Percentiles rank a stretch among this genome's conserved stretches.
Evolutionary conservation across 1,140 invertebrate genomes (phyloP).

Genomic region (Panagrolaimus sp.): DNA sequence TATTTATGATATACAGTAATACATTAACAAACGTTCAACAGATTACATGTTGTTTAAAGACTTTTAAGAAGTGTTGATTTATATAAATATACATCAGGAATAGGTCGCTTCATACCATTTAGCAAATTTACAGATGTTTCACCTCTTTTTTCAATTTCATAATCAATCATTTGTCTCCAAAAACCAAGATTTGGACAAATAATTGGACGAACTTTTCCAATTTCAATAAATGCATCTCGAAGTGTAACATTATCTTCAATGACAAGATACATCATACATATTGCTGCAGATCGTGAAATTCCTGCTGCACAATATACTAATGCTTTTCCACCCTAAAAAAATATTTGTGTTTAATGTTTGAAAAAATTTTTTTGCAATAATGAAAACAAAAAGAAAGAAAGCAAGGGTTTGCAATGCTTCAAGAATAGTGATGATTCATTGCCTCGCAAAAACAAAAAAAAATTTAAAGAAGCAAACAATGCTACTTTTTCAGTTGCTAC

Average conservation of each 20-base stretch:
- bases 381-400: too few relatives aligned
- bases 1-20: too few relatives aligned
- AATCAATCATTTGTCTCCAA: constrained; percentile 75
- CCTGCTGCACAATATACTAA: constrained; percentile 82
- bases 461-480: too few relatives aligned
- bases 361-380: too few relatives aligned
- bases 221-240: constrained; percentile 70
- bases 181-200: constrained; percentile 81
- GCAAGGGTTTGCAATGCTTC: too few relatives aligned
- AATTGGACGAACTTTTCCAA: constrained; percentile 66
- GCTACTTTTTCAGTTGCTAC: too few relatives aligned
- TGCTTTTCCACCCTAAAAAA: constrained; percentile 66
- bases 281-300: constrained; percentile 72
- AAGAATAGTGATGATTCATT: too few relatives aligned
- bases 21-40: too few relatives aligned
- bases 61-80: neutral
- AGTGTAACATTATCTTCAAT: constrained; percentile 72
- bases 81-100: constrained; percentile 8
- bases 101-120: constrained; percentile 19
- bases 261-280: constrained; percentile 79
- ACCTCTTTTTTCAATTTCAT: constrained; percentile 63
- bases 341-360: neutral
- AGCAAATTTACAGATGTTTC: constrained; percentile 39
- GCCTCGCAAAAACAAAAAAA: too few relatives aligned
- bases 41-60: too few relatives aligned